Conservation (phyloP, 2,888 invertebrate genomes). For the Drosophila quinaria region DNA sequence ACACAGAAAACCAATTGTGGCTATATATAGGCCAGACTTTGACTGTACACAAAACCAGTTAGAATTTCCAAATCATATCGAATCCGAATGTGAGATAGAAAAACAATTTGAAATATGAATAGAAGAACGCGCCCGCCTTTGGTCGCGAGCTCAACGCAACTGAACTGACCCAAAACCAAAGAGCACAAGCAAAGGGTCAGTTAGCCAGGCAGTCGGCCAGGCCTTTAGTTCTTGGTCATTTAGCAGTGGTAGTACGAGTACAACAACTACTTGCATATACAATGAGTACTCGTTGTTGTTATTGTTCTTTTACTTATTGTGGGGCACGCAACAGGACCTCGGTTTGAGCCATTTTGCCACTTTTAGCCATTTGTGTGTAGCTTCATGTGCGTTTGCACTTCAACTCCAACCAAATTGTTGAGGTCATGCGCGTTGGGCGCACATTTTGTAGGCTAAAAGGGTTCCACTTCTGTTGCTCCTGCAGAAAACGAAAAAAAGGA, state of each 20-base stretch:
- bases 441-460: constrained; percentile 73
- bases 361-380: constrained; percentile 34
- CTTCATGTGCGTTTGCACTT: constrained; percentile 72
- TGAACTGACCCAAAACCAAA: constrained; percentile 71
- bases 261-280: constrained; percentile 27
- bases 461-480: constrained; percentile 34
- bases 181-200: constrained; percentile 60
- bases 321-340: constrained; percentile 72
- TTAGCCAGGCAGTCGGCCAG: constrained; percentile 32
- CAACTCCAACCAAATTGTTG: constrained; percentile 74
- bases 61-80: constrained; percentile 52
- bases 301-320: constrained; percentile 10
- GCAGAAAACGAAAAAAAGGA: constrained; percentile 9
- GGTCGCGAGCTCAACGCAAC: constrained; percentile 81
- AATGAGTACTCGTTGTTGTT: constrained; percentile 35
- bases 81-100: constrained; percentile 15
- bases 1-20: constrained; percentile 10
- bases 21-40: constrained; percentile 29
- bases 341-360: constrained; percentile 16
- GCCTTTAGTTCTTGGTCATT: constrained; percentile 45
- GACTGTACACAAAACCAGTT: constrained; percentile 11
- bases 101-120: constrained; percentile 50
- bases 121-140: constrained; percentile 71
- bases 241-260: constrained; percentile 31
- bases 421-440: constrained; percentile 79